A percentile compares a stretch with the other conserved stretches of the same genome.
These are phyloP conservation scores for Rhagologus leucostigma DNA, from an alignment of 2,113 vertebrate species.

Conservation along the genomic window DNA sequence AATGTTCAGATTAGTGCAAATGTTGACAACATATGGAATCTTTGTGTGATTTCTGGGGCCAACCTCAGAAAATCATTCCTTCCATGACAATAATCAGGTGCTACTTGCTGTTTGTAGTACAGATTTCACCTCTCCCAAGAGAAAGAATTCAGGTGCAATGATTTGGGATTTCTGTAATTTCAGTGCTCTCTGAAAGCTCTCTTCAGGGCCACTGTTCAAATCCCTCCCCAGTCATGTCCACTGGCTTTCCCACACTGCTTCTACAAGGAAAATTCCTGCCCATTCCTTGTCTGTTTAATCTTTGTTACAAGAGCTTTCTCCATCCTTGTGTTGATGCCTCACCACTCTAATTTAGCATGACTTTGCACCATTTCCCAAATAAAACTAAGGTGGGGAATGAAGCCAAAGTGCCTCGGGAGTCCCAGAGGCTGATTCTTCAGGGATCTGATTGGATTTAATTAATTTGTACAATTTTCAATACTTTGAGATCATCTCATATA, in stretches of 20 bases:
- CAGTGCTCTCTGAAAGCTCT: not conserved
- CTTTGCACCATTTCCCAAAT: not conserved
- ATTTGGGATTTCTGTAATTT: not conserved
- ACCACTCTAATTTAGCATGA: not conserved
- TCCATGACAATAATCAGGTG: not conserved
- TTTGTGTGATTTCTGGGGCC: not conserved
- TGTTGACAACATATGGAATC: not conserved
- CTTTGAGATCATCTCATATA: not conserved
- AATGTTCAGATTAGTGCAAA: not conserved
- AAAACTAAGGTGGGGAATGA: not conserved
- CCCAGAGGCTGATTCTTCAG: not conserved
- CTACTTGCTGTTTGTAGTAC: not conserved
- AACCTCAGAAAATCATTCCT: not conserved
- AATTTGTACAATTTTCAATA: not conserved
- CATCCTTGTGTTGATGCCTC: not conserved
- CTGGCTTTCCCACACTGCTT: not conserved
- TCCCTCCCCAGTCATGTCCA: not conserved
- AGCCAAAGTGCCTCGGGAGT: not conserved
- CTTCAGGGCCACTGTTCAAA: not conserved
- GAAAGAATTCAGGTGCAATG: not conserved
- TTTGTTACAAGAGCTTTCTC: not conserved
- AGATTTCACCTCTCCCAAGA: not conserved
- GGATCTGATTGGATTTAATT: not conserved
- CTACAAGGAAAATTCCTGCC: not conserved
- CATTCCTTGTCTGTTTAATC: not conserved